Evolutionary conservation across 2,888 invertebrate species (phyloP), one percentile per base, ranked within the genome.

Genomic region (Acleris laterana): DNA sequence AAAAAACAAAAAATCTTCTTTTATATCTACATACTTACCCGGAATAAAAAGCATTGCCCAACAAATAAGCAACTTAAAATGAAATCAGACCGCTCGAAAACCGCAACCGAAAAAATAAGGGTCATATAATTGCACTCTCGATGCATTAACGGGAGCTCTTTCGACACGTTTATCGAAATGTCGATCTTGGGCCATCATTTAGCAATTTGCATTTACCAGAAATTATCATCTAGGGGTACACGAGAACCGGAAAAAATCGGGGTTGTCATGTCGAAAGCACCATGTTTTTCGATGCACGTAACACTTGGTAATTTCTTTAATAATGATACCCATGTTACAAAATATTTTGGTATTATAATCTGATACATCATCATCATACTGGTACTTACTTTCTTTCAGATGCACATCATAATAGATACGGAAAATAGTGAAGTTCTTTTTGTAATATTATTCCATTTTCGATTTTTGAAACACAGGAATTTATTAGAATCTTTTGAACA

Each of bases 291-390:
- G 78, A 77, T 72, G 74, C 80, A 78, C 81, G 77, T 77, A 81
- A 79, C 78, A 74, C 76, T 71, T 75, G 71, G 81, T 79, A 89
- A 89, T 89, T 89, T 89, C 77, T 84, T 83, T 87, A 87, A 89
- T 87, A 81, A 77, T 79, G 77, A 80, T 83, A 81, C 79, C 80
- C 81, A 77, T 75, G 9, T 32, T 49, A 48, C 32, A 38, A 22
- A 25, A 78, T 74, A 73, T 74, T 71, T 70, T 20, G 17, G 42
- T 63, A 53, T 44, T 58, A 50, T 63, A 50, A 61, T 62, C 48
- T 63, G 19, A 4, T 20, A 49, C 11, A 13, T 13, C 38, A 38
- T 38, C 13, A 38, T 38, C 13, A 1, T 38, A 13, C n/a, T n/a
- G n/a, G n/a, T n/a, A n/a, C n/a, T n/a, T n/a, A n/a, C 9, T 13